Evolutionary conservation across 2,888 invertebrate species (phyloP).

Genomic region (Molorchus minor): DNA sequence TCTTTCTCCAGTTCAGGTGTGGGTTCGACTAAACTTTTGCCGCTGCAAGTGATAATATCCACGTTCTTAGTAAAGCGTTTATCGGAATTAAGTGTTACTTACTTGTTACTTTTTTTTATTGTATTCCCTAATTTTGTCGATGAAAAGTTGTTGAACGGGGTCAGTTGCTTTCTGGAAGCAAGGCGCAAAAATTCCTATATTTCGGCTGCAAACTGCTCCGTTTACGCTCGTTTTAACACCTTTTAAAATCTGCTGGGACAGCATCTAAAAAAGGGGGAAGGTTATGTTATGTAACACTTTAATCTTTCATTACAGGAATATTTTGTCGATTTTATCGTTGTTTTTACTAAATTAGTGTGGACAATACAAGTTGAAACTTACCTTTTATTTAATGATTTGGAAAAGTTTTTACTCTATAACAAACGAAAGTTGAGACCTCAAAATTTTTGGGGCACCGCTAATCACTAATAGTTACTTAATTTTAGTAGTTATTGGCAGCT

Average conservation of each 20-base stretch:
- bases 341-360: too few species aligned
- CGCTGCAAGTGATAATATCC: too few species aligned
- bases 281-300: conserved; percentile 31
- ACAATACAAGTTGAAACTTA: too few species aligned
- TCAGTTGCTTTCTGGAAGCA: conserved; percentile 77
- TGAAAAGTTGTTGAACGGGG: conserved; percentile 92
- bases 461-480: too few species aligned
- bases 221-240: conserved; percentile 53
- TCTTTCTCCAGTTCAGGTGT: conserved; percentile 80
- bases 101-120: conserved; percentile 85
- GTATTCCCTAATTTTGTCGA: conserved; percentile 93
- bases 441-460: too few species aligned
- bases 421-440: too few species aligned
- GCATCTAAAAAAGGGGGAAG: conserved; percentile 52
- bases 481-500: too few species aligned
- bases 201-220: conserved; percentile 66
- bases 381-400: too few species aligned
- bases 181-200: conserved; percentile 77
- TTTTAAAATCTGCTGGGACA: conserved; percentile 55
- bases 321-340: not conserved
- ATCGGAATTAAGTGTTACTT: too few species aligned
- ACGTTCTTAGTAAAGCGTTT: too few species aligned
- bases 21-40: conserved; percentile 84
- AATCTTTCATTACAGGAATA: not conserved
- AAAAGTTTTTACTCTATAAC: too few species aligned